phyloP scores from a whole-genome alignment of 2,113 vertebrate genomes.

The Butorides virescens region DNA sequence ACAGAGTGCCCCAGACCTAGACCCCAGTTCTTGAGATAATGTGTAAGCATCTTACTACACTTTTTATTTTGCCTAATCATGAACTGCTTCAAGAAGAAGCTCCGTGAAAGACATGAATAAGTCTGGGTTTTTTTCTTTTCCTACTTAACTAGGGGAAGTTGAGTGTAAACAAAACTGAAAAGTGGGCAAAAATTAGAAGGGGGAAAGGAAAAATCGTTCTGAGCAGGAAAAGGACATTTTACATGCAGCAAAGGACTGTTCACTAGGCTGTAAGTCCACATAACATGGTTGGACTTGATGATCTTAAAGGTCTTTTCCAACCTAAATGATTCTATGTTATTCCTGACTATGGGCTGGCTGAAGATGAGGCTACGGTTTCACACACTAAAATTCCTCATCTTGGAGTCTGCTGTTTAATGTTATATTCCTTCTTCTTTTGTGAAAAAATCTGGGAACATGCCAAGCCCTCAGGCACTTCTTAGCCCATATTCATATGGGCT shows the following conservation, averaged over 20 bases:
- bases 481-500: background rate
- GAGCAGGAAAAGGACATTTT: background rate
- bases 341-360: background rate
- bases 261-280: background rate
- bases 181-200: background rate
- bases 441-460: background rate
- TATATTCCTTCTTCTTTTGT: background rate
- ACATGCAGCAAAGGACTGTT: background rate
- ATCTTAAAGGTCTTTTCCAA: too few species aligned
- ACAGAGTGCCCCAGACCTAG: background rate
- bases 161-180: background rate
- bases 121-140: background rate
- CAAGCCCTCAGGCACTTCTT: background rate
- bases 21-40: background rate
- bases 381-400: background rate
- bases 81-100: background rate
- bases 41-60: background rate
- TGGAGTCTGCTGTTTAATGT: background rate
- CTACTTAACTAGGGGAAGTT: background rate
- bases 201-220: background rate
- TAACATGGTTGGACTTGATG: background rate
- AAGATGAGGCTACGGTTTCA: background rate
- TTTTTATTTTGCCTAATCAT: background rate
- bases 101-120: background rate
- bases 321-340: background rate